Base-by-base conservation (phyloP, 2,113 vertebrate species). In the Menura novaehollandiae region DNA sequence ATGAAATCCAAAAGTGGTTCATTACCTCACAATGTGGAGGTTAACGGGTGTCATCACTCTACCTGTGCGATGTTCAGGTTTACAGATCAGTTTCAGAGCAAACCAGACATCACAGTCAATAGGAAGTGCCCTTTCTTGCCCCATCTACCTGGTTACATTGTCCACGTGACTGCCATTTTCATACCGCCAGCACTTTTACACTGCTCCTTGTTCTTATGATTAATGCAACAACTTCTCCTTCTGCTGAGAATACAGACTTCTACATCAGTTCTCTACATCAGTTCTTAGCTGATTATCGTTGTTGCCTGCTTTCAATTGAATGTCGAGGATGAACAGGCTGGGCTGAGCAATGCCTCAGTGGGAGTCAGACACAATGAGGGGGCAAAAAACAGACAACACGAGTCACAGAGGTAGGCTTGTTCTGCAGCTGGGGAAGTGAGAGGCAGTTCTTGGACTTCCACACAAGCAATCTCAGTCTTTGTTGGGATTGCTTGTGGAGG, bases 1-100 rank as follows among this genome's bases (percentile, higher is more conserved):
- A 79, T 51, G 58, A 93, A 94, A 94, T 51, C 47, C 78, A 41
- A 49, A 90, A 85, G 64, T 60, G 71, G 44, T 69, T 94, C 83
- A 76, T 95, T 95, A 89, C 49, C 39, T 79, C 63, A 83, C 44
- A 91, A 91, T 51, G 64, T 55, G 60, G 89, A 93, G 68, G 72
- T 94, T 94, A 95, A 86, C 85, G 69, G 39, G 24, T 92, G 37
- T 82, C 71, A 89, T 72, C 75, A 43, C 35, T 93, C 59, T 44
- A 59, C 84, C 43, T 81, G 44, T 44, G 51, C 8, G 28, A 71
- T 33, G 64, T 51, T 95, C 59, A 88, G 46, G 60, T 93, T 93
- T 93, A 91, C 15, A 14, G 71, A 91, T 63, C 80, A 81, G 69
- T 68, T 14, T 84, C 58, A 77, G 60, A 30, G 39, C 47, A 93